phyloP scores from a whole-genome alignment of 23 tunicate genomes.

The Ciona savignyi region DNA sequence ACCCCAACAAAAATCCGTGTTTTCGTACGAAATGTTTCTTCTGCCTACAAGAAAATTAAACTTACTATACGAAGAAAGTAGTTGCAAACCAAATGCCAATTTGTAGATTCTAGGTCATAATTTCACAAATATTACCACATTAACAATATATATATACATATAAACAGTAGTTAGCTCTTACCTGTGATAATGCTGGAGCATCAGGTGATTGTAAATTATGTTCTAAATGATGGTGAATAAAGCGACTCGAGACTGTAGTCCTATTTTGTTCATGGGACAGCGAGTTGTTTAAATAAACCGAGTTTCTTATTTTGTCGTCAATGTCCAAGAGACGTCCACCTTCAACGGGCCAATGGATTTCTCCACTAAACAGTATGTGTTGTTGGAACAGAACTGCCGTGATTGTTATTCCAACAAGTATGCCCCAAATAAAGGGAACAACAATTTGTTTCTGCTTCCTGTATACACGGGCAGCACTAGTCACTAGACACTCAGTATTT shows the following conservation, averaged over 20 bases:
- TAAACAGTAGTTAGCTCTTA: too few species aligned
- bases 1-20: conserved; percentile 74
- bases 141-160: too few species aligned
- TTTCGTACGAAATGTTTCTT: conserved; percentile 13
- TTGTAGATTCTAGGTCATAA: too few species aligned
- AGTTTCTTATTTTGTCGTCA: neutral
- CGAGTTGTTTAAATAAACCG: neutral
- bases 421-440: conserved; percentile 73
- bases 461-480: neutral
- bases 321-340: neutral
- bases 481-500: neutral
- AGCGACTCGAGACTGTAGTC: neutral
- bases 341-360: conserved; percentile 15
- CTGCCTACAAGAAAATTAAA: conserved; percentile 3
- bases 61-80: too few species aligned
- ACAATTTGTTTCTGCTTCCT: conserved; percentile 34
- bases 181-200: neutral
- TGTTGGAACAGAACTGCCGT: conserved; percentile 74
- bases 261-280: neutral
- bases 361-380: conserved; percentile 26
- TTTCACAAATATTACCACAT: too few species aligned
- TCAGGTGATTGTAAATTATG: neutral
- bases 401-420: conserved; percentile 64
- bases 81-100: too few species aligned
- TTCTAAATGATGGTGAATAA: neutral